phyloP scores from a whole-genome alignment of 2,113 vertebrate genomes.

The Muntiacus muntjak region DNA sequence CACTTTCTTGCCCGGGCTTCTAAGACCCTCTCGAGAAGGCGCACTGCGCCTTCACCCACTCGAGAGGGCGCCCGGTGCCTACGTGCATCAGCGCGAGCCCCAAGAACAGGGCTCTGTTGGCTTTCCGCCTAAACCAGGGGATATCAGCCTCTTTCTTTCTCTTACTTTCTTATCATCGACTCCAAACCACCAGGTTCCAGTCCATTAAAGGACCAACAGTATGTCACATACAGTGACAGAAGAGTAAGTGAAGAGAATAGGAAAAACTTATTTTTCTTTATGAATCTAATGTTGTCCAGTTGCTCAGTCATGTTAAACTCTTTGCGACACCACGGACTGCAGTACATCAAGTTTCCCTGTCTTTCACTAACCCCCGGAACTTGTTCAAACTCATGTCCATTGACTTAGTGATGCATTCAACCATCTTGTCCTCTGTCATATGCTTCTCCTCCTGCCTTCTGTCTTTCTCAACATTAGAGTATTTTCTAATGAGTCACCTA shows the following conservation, averaged over 20 bases:
- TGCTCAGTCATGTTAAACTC: neutral
- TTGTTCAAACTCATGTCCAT: neutral
- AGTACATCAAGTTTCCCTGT: neutral
- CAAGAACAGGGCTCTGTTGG: no score
- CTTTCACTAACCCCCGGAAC: neutral
- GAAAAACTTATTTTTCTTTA: neutral
- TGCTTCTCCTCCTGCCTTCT: neutral
- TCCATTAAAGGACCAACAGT: no score
- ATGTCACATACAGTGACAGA: neutral
- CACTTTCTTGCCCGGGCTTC: no score
- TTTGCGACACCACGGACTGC: rapidly evolving
- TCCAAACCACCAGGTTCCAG: no score
- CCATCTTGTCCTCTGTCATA: neutral
- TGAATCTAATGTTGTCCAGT: neutral
- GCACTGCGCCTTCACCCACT: no score
- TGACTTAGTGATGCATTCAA: neutral
- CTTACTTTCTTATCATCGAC: no score
- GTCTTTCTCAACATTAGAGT: neutral
- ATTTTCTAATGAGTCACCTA: neutral
- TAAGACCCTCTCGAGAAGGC: no score
- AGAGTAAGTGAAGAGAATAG: neutral
- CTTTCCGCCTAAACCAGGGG: no score
- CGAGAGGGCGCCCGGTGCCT: no score
- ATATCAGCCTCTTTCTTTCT: no score
- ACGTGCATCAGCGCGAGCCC: no score